Conservation (phyloP, 2,797 vertebrate genomes). For the Peromyscus nudipes region DNA sequence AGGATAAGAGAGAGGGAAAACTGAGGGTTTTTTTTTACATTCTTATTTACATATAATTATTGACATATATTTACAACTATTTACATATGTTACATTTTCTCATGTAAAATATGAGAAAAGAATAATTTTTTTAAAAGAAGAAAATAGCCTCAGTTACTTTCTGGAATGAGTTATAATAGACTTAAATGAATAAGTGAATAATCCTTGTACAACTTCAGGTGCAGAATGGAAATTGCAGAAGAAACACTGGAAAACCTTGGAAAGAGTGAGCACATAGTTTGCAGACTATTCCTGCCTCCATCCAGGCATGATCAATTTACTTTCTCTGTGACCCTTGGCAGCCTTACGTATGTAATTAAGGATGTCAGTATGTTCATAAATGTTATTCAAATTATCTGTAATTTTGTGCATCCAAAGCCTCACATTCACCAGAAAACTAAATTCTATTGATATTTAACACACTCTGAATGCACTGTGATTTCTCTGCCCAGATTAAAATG, state of each 20-base stretch:
- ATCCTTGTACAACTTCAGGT: neutral
- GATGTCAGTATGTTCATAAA: neutral
- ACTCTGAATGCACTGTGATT: neutral
- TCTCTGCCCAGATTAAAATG: constrained; percentile 42
- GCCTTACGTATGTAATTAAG: neutral
- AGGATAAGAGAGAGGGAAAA: neutral
- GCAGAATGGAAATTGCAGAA: neutral
- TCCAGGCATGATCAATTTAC: neutral
- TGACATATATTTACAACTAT: neutral
- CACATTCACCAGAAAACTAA: constrained; percentile 11
- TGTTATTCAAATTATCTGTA: constrained; percentile 25
- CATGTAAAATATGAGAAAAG: neutral
- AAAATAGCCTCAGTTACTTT: neutral
- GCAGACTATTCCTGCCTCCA: neutral
- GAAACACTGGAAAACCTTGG: neutral
- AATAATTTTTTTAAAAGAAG: too few relatives aligned
- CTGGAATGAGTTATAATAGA: neutral
- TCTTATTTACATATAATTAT: neutral
- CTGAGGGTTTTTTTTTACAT: neutral
- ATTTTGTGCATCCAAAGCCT: constrained; percentile 14
- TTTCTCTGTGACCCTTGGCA: neutral
- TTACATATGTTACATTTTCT: neutral
- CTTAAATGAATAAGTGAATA: constrained; percentile 35
- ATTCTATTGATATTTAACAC: constrained; percentile 34
- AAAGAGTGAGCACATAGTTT: neutral